phyloP scores from a whole-genome alignment of 1,140 invertebrate species.

The Caenorhabditis brenneri region DNA sequence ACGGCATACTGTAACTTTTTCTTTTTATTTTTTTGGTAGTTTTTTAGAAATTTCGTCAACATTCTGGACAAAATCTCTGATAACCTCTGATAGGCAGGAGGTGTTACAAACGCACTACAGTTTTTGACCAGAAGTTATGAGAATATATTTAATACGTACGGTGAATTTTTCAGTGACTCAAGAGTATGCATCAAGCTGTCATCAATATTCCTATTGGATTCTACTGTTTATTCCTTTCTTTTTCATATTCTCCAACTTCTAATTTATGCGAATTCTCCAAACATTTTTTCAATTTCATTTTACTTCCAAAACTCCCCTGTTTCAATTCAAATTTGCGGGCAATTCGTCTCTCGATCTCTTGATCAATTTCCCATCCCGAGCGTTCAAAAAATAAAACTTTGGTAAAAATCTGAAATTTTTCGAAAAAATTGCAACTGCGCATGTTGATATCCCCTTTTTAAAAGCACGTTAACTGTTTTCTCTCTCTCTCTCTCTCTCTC shows the following conservation, averaged over 20 bases:
- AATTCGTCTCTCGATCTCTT: background rate
- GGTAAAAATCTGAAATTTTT: background rate
- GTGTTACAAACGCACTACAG: no score
- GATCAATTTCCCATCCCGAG: background rate
- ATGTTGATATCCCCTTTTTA: background rate
- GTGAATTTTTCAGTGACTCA: constrained; percentile 38
- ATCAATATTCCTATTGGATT: background rate
- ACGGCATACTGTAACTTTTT: constrained; percentile 63
- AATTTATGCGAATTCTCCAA: background rate
- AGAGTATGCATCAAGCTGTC: background rate
- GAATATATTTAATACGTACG: no score
- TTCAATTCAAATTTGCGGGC: constrained; percentile 19
- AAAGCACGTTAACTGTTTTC: constrained; percentile 10
- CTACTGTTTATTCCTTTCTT: constrained; percentile 6
- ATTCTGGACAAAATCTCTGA: no score
- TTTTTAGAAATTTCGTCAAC: no score
- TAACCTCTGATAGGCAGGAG: no score
- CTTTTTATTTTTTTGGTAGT: background rate
- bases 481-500: background rate
- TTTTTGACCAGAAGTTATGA: no score
- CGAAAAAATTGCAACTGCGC: background rate
- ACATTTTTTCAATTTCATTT: no score
- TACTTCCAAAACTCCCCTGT: background rate
- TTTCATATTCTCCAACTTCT: background rate
- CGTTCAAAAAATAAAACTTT: constrained; percentile 21